A percentile compares a stretch with the other conserved stretches of the same genome.
Conservation (phyloP, 2,888 invertebrate species). For the Metellina segmentata region DNA sequence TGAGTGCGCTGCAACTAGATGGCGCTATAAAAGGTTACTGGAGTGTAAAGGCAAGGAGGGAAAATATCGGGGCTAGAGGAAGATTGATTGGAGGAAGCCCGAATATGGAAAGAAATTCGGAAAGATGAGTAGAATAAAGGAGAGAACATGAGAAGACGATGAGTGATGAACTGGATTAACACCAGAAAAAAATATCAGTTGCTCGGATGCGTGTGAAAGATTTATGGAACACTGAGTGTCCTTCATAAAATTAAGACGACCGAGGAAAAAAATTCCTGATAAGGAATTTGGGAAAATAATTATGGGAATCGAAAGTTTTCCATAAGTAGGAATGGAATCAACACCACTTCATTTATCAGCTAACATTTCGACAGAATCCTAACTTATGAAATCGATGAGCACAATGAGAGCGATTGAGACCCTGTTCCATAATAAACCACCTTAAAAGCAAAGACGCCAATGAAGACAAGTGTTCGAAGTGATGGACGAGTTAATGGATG, state of each 20-base stretch:
- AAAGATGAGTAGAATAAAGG: constrained; percentile 73
- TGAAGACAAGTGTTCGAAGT: no score
- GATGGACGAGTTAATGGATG: no score
- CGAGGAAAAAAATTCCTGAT: constrained; percentile 46
- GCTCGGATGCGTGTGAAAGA: constrained; percentile 72
- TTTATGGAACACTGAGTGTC: constrained; percentile 70
- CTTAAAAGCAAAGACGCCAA: no score
- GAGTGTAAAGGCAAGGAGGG: constrained; percentile 62
- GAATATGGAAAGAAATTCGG: constrained; percentile 75
- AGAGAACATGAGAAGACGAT: constrained; percentile 67
- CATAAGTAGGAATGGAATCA: constrained; percentile 40
- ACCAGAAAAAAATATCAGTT: constrained; percentile 49
- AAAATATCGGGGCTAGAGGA: constrained; percentile 59
- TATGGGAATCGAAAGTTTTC: constrained; percentile 28
- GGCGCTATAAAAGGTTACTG: constrained; percentile 55
- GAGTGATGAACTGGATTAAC: constrained; percentile 75
- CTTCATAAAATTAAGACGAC: constrained; percentile 62
- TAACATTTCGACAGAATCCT: constrained; percentile 9
- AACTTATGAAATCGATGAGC: background rate
- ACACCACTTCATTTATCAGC: constrained; percentile 23
- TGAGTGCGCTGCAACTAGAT: constrained; percentile 47
- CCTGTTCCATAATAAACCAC: no score
- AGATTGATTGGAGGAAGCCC: constrained; percentile 67
- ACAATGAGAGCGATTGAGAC: background rate
- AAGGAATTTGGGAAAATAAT: constrained; percentile 54